Conservation (phyloP, 2,797 vertebrate genomes). For the Sebastes hubbsi region DNA sequence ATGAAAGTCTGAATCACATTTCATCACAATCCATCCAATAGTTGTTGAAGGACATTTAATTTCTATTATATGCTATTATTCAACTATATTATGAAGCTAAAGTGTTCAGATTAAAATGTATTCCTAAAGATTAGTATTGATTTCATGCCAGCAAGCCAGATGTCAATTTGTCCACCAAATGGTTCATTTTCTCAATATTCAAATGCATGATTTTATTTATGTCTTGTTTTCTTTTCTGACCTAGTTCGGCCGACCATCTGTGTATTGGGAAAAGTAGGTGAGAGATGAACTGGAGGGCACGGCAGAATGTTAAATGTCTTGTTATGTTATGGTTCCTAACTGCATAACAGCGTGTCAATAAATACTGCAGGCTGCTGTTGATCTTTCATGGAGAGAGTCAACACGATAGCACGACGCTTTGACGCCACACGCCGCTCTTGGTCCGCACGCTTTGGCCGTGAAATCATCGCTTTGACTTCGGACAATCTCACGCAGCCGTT, state of each 20-base stretch:
- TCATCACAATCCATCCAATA: not conserved
- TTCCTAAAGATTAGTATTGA: not conserved
- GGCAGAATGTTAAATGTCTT: conserved; percentile 25
- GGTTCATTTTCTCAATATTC: not conserved
- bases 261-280: not conserved
- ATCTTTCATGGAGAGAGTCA: conserved; percentile 49
- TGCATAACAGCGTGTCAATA: conserved; percentile 42
- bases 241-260: not conserved
- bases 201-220: not conserved
- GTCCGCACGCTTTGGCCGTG: not conserved
- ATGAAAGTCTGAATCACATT: too few species aligned
- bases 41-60: not conserved
- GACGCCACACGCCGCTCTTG: conserved; percentile 42
- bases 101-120: not conserved
- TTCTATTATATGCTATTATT: not conserved
- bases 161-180: not conserved
- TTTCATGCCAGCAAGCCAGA: not conserved
- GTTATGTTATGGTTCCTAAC: conserved; percentile 42
- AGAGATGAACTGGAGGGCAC: not conserved
- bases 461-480: conserved; percentile 28
- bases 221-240: not conserved
- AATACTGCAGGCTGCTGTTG: conserved; percentile 45
- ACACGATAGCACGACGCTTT: conserved; percentile 40
- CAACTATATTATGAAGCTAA: not conserved
- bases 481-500: not conserved